Percentiles rank a stretch among this genome's conserved stretches.
Evolutionary conservation across 2,797 vertebrate genomes (phyloP).

Genomic region (Sebastes elongatus): DNA sequence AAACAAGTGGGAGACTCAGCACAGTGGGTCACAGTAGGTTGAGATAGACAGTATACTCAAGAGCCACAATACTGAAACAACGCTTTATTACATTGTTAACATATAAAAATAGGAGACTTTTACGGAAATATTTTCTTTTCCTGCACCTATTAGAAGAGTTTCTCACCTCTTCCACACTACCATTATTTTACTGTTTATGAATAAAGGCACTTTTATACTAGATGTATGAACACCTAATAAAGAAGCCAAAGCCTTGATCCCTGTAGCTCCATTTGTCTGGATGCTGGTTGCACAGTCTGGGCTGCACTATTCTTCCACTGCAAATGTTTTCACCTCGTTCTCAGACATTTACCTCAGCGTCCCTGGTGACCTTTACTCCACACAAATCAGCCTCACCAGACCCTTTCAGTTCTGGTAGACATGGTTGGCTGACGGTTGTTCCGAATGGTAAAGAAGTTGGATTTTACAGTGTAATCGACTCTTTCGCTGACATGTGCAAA

Average conservation of each 20-base stretch:
- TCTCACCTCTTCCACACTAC: neutral
- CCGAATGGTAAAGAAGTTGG: constrained; percentile 1
- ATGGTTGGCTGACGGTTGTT: neutral
- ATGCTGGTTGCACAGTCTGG: neutral
- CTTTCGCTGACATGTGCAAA: neutral
- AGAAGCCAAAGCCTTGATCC: neutral
- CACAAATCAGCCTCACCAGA: constrained; percentile 39
- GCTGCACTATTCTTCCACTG: constrained; percentile 1
- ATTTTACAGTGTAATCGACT: constrained; percentile 4
- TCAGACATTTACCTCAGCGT: constrained; percentile 45
- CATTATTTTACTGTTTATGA: neutral
- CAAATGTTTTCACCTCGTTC: constrained; percentile 40
- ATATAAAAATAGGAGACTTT: neutral
- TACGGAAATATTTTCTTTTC: neutral
- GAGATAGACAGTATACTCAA: neutral
- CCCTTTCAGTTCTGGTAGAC: constrained; percentile 18
- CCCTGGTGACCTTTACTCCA: constrained; percentile 38
- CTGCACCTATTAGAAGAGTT: neutral
- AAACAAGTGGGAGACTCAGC: neutral
- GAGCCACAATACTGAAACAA: neutral
- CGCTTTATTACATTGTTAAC: neutral
- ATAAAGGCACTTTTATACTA: neutral
- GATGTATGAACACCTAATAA: neutral
- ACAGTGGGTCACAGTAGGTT: constrained; percentile 3
- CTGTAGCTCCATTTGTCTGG: neutral